These are phyloP conservation scores for Heterotis niloticus DNA, from an alignment of 2,113 vertebrate species.

Conservation along the genomic window DNA sequence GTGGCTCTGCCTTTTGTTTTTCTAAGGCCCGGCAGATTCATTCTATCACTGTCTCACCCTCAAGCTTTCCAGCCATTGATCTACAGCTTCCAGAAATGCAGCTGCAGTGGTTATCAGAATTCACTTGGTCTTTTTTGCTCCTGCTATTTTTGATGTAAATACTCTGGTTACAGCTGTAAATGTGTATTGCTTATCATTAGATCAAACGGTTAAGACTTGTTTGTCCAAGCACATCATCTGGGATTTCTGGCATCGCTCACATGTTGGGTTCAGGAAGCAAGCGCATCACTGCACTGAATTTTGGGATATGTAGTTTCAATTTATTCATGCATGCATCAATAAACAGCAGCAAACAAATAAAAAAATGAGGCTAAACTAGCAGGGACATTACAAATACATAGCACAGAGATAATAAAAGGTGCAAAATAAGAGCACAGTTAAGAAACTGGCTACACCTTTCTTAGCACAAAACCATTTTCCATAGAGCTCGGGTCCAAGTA, in stretches of 20 bases:
- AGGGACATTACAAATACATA: neutral
- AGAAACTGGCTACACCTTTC: neutral
- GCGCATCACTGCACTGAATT: neutral
- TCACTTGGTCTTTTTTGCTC: neutral
- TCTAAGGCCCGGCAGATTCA: neutral
- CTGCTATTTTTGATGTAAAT: neutral
- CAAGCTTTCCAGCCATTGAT: neutral
- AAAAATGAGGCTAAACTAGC: too few species aligned
- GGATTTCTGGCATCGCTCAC: neutral
- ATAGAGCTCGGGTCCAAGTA: neutral
- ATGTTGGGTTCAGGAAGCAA: neutral
- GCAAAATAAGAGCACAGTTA: neutral
- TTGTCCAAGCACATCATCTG: neutral
- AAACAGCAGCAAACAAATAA: neutral
- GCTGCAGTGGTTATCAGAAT: neutral
- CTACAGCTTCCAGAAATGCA: neutral
- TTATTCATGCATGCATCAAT: neutral
- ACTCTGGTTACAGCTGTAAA: neutral
- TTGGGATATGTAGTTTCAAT: neutral
- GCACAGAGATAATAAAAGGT: neutral
- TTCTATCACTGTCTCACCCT: neutral
- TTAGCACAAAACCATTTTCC: constrained; percentile 6
- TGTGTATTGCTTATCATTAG: neutral
- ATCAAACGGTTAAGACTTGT: too few species aligned
- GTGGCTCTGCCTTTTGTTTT: constrained; percentile 20